Evolutionary conservation across 2,888 invertebrate genomes (phyloP), one percentile per base, ranked within the genome.

Genomic region (Boloria euphrosyne): DNA sequence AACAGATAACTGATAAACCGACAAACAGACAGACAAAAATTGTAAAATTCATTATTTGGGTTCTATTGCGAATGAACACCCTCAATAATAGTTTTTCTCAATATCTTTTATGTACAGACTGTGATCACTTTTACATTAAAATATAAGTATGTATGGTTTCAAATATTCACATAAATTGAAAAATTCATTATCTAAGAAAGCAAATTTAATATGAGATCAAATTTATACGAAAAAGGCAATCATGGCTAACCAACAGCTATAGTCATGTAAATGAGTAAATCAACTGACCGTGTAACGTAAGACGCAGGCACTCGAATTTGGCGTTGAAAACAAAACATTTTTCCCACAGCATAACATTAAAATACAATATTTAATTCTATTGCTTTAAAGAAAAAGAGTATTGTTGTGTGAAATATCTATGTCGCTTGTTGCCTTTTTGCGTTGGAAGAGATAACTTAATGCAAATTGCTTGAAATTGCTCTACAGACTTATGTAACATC

Each of bases 251-350:
- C 65, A 67, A 70, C 61, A 57, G 44, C 67, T 62, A 70, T 66
- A 66, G 68, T 72, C 61, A 72, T 71, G 69, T 53, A 73, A 70
- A 73, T 72, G 52, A 71, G 67, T 46, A 67, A 71, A 70, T 72
- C 65, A 66, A 71, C 66, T 68, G 64, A 67, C 55, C 71, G 69
- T 68, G 66, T 70, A 72, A 60, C 70, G 65, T 70, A 71, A 73
- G 71, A 72, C 66, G 72, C 71, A 67, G 67, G 67, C 73, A 73
- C 70, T 71, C 61, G 65, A 71, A 70, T 71, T 69, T 62, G 57
- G 59, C 60, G 67, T 60, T 58, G 68, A 70, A 71, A 69, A 68
- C 65, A 67, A 67, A 63, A 70, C 53, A 51, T 44, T 46, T 58
- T 38, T 57, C 47, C 46, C 52, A 52, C 50, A 57, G 46, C 13